Evolutionary conservation across 2,888 invertebrate genomes (phyloP).

Genomic region (Silvanus unidentatus): DNA sequence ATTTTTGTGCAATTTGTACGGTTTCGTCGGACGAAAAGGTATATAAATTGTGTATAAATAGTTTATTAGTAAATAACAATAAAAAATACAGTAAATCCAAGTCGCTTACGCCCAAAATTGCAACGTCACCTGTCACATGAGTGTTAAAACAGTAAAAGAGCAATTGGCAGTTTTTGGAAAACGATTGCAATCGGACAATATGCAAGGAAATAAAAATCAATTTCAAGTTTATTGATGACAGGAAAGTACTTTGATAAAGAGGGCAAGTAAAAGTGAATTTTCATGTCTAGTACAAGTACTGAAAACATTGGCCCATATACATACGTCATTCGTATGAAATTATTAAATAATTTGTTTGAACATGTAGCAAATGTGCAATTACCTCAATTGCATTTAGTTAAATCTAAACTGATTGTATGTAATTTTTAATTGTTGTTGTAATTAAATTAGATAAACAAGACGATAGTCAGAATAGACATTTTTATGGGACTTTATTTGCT

Average conservation of each 20-base stretch:
- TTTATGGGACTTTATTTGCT: background rate
- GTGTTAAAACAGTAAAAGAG: constrained; percentile 6
- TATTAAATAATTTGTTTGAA: background rate
- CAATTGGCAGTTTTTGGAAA: background rate
- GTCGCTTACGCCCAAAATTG: constrained; percentile 19
- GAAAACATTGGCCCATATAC: constrained; percentile 10
- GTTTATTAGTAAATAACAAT: no score
- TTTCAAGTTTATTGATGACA: background rate
- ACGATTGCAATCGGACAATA: background rate
- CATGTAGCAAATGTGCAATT: no score
- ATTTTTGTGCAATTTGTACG: background rate
- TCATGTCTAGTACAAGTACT: no score
- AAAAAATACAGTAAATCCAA: constrained; percentile 6
- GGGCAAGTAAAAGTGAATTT: constrained; percentile 9
- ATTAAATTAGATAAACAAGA: constrained; percentile 1
- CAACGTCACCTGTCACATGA: constrained; percentile 19
- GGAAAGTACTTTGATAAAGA: background rate
- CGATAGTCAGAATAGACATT: background rate
- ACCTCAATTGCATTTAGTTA: no score
- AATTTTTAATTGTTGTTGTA: no score
- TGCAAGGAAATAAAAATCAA: background rate
- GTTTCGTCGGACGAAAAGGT: no score
- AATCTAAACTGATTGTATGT: no score
- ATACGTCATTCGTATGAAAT: constrained; percentile 7
- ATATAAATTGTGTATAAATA: no score